Conservation (phyloP, 2,113 vertebrate species). For the Catharus minimus region DNA sequence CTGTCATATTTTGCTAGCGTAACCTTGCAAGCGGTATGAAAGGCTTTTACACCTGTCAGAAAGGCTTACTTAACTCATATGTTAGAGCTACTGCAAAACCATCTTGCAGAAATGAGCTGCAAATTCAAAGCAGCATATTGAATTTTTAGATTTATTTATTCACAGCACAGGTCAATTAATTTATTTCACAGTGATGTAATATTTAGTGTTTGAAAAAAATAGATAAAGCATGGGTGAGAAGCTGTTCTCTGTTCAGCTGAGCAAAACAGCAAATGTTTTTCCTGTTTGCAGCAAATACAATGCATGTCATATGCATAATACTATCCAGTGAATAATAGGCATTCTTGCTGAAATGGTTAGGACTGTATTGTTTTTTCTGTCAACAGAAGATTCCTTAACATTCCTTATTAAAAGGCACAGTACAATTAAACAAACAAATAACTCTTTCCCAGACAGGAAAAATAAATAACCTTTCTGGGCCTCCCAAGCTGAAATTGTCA, state of each 20-base stretch:
- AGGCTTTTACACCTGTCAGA: slow-evolving; percentile 69
- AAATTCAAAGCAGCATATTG: slow-evolving; percentile 64
- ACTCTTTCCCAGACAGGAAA: slow-evolving; percentile 37
- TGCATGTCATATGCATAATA: neutral
- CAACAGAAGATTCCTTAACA: slow-evolving; percentile 7
- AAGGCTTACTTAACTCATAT: slow-evolving; percentile 66
- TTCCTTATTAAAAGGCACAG: slow-evolving; percentile 45
- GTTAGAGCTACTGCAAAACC: slow-evolving; percentile 37
- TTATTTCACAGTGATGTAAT: slow-evolving; percentile 69
- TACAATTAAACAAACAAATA: slow-evolving; percentile 62
- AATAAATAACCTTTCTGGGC: slow-evolving; percentile 47
- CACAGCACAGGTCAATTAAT: slow-evolving; percentile 70
- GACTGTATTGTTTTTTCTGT: slow-evolving; percentile 20
- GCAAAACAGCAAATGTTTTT: slow-evolving; percentile 56
- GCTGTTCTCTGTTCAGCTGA: slow-evolving; percentile 43
- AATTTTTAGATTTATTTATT: slow-evolving; percentile 72
- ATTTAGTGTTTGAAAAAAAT: slow-evolving; percentile 65
- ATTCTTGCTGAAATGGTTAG: slow-evolving; percentile 7
- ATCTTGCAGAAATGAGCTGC: slow-evolving; percentile 58
- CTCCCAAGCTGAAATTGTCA: slow-evolving; percentile 22
- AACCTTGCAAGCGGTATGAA: slow-evolving; percentile 58
- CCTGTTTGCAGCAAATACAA: slow-evolving; percentile 19
- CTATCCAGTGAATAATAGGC: slow-evolving; percentile 11
- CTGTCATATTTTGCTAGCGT: slow-evolving; percentile 59
- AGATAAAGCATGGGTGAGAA: slow-evolving; percentile 50